A percentile compares a stretch with the other conserved stretches of the same genome.
Conservation (phyloP, 2,113 vertebrate species). For the Oncorhynchus keta region DNA sequence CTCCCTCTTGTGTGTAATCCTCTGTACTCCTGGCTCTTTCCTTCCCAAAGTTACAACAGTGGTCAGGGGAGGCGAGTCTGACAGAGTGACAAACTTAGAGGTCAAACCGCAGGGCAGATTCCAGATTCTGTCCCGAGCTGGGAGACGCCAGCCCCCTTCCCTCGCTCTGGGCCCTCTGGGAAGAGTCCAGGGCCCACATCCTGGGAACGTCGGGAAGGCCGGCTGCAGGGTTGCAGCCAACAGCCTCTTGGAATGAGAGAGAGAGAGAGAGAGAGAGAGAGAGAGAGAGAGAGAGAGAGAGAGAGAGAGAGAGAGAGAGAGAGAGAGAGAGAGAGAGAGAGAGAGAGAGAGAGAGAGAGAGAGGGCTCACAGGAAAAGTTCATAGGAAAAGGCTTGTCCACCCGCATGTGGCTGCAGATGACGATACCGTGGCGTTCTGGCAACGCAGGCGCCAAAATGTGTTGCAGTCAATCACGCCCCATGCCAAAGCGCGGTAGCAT, state of each 20-base stretch:
- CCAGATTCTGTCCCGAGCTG: slow-evolving; percentile 36
- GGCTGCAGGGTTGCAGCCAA: slow-evolving; percentile 34
- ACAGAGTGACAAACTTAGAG: slow-evolving; percentile 40
- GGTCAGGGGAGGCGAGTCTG: no score
- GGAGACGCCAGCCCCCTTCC: slow-evolving; percentile 44
- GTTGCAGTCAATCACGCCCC: slow-evolving; percentile 33
- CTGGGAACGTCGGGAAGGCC: slow-evolving; percentile 43
- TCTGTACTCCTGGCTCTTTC: background rate
- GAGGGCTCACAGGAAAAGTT: slow-evolving; percentile 2
- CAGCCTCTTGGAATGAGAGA: slow-evolving; percentile 42
- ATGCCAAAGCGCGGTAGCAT: slow-evolving; percentile 24
- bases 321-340: background rate
- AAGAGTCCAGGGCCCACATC: slow-evolving; percentile 50
- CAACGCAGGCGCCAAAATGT: slow-evolving; percentile 16
- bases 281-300: no score
- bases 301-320: slow-evolving; percentile 1
- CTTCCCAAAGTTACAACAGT: no score
- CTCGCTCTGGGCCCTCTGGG: slow-evolving; percentile 44
- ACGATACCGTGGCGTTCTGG: slow-evolving; percentile 36
- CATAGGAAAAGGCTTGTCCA: slow-evolving; percentile 39
- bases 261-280: no score
- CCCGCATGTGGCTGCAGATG: slow-evolving; percentile 28
- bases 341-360: no score
- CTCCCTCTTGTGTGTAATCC: background rate
- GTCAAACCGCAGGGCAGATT: slow-evolving; percentile 40